Percentiles rank a stretch among this genome's conserved stretches.
These are phyloP conservation scores for Meda fulgida DNA, from an alignment of 2,797 vertebrate species.

Conservation along the genomic window DNA sequence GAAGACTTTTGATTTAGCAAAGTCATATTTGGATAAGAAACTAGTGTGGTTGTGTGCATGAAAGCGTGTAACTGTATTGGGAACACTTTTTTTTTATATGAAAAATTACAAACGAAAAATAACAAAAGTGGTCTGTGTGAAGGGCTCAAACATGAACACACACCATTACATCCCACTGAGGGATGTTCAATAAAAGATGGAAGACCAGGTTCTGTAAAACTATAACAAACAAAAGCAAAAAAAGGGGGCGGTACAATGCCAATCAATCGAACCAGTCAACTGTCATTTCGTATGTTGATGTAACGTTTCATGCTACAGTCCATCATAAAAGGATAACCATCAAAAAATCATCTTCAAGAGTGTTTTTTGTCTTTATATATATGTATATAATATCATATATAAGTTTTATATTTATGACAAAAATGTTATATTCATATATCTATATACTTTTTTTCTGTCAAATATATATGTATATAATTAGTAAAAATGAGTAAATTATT, in stretches of 20 bases:
- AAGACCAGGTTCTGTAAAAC: constrained; percentile 71
- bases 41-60: constrained; percentile 28
- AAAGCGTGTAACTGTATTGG: constrained; percentile 39
- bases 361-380: constrained; percentile 72
- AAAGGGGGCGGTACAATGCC: constrained; percentile 50
- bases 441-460: constrained; percentile 69
- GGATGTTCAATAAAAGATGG: constrained; percentile 59
- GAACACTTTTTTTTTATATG: constrained; percentile 30
- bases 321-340: constrained; percentile 73
- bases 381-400: constrained; percentile 64
- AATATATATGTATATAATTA: constrained; percentile 79
- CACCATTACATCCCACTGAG: constrained; percentile 27
- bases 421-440: constrained; percentile 69
- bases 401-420: constrained; percentile 71
- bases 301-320: constrained; percentile 78
- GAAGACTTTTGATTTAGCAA: constrained; percentile 14
- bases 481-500: constrained; percentile 83
- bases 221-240: constrained; percentile 74
- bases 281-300: constrained; percentile 71
- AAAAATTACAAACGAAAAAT: constrained; percentile 24
- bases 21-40: constrained; percentile 29
- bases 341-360: constrained; percentile 66
- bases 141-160: constrained; percentile 14
- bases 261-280: constrained; percentile 67
- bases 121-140: constrained; percentile 37